A percentile compares a stretch with the other conserved stretches of the same genome.
These are phyloP conservation scores for Dryobota labecula DNA, from an alignment of 2,888 invertebrate genomes.

Conservation along the genomic window DNA sequence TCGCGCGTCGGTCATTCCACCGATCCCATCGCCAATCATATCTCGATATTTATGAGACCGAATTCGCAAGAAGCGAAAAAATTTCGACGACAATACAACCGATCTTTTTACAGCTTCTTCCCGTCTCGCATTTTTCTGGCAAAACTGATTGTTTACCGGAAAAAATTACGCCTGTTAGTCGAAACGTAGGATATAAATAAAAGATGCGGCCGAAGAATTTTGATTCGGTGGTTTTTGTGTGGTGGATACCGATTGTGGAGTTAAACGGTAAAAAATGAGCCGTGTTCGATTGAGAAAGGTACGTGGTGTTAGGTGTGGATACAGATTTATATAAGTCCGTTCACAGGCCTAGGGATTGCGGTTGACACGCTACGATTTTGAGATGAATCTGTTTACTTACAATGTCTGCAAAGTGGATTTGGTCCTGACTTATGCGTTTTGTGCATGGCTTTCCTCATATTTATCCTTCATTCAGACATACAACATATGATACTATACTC, in stretches of 20 bases:
- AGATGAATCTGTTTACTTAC: neutral
- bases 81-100: conserved; percentile 77
- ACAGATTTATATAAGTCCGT: conserved; percentile 77
- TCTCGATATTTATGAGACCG: conserved; percentile 82
- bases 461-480: neutral
- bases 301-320: conserved; percentile 81
- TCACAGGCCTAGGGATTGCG: conserved; percentile 69
- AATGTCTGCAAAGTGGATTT: neutral
- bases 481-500: neutral
- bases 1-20: conserved; percentile 72
- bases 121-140: conserved; percentile 89
- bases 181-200: conserved; percentile 87
- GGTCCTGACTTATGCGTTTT: neutral
- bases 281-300: conserved; percentile 81
- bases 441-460: no score
- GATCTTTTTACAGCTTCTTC: conserved; percentile 87
- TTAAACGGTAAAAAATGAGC: conserved; percentile 78
- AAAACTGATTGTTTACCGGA: conserved; percentile 91
- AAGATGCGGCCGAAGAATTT: conserved; percentile 88
- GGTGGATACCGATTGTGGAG: conserved; percentile 81
- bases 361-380: conserved; percentile 3
- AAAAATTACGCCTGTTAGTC: conserved; percentile 90
- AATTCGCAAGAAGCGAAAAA: conserved; percentile 77
- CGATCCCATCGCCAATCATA: conserved; percentile 81
- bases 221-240: conserved; percentile 87